Conservation (phyloP, 2,113 vertebrate species). For the Strix uralensis region DNA sequence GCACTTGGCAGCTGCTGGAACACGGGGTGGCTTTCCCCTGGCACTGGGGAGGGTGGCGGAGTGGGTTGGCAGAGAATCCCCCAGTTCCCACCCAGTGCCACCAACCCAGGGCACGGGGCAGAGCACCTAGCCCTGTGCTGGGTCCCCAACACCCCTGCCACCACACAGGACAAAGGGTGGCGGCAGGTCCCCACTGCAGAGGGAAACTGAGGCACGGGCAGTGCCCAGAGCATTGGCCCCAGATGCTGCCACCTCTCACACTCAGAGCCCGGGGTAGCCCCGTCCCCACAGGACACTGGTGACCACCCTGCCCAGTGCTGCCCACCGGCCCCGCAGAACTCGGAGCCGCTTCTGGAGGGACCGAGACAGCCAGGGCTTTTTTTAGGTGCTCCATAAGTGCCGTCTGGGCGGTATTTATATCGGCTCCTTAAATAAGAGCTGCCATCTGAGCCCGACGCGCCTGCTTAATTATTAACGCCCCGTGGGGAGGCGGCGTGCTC, state of each 20-base stretch:
- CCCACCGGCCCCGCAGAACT: neutral
- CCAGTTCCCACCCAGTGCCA: neutral
- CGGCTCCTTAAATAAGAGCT: slow-evolving; percentile 65
- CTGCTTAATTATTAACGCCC: slow-evolving; percentile 70
- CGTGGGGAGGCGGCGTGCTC: neutral
- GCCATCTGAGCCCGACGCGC: slow-evolving; percentile 40
- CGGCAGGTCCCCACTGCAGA: neutral
- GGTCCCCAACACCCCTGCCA: neutral
- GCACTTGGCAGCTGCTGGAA: neutral
- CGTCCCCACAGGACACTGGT: fast-evolving
- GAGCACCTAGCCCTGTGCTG: neutral
- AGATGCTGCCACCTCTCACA: neutral
- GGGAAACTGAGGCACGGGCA: neutral
- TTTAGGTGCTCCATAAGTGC: slow-evolving; percentile 50
- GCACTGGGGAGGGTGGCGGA: fast-evolving
- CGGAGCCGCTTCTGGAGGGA: neutral
- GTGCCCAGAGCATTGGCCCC: fast-evolving
- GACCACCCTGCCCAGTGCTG: neutral
- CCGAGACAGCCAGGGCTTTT: slow-evolving; percentile 4
- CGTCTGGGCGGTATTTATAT: slow-evolving; percentile 66
- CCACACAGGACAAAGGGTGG: neutral
- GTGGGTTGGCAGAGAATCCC: neutral
- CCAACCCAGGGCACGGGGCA: neutral
- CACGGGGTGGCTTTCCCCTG: fast-evolving
- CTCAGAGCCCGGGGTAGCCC: neutral